A percentile compares a stretch with the other conserved stretches of the same genome.
These are phyloP conservation scores for Diachasmimorpha longicaudata DNA, from an alignment of 1,140 invertebrate genomes.

Conservation along the genomic window DNA sequence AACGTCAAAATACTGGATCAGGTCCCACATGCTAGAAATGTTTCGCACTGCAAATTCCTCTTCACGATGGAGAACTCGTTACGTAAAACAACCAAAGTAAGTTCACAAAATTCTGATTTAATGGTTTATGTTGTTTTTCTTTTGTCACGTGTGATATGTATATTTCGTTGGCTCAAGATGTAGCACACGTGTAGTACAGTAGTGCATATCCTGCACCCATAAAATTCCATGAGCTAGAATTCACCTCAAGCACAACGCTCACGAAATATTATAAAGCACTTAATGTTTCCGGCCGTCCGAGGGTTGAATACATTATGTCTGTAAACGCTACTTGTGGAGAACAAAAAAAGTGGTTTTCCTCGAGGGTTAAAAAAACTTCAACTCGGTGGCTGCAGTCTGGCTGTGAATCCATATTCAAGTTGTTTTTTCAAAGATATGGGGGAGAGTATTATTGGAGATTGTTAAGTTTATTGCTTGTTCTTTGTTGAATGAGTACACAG, in stretches of 20 bases:
- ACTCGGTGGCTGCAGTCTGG: neutral
- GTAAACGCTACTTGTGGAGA: conserved; percentile 1
- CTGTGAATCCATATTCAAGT: neutral
- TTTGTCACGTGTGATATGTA: neutral
- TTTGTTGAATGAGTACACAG: neutral
- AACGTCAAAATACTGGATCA: too few relatives aligned
- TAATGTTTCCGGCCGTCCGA: conserved; percentile 10
- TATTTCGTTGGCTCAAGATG: neutral
- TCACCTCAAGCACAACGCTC: conserved; percentile 3
- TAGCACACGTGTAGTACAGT: conserved; percentile 4
- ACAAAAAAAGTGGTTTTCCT: neutral
- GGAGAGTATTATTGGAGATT: neutral
- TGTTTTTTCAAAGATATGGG: neutral
- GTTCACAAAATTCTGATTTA: neutral
- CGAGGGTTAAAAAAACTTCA: neutral
- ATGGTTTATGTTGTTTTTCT: neutral
- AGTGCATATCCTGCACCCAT: neutral
- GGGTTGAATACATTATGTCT: neutral
- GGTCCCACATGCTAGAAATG: too few relatives aligned
- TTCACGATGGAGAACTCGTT: neutral
- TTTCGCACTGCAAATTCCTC: too few relatives aligned
- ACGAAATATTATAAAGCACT: conserved; percentile 9
- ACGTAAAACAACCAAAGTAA: neutral
- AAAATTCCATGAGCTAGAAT: conserved; percentile 9
- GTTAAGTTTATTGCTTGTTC: neutral